Evolutionary conservation across 2,113 vertebrate species (phyloP).

Genomic region (Zosterops lateralis): DNA sequence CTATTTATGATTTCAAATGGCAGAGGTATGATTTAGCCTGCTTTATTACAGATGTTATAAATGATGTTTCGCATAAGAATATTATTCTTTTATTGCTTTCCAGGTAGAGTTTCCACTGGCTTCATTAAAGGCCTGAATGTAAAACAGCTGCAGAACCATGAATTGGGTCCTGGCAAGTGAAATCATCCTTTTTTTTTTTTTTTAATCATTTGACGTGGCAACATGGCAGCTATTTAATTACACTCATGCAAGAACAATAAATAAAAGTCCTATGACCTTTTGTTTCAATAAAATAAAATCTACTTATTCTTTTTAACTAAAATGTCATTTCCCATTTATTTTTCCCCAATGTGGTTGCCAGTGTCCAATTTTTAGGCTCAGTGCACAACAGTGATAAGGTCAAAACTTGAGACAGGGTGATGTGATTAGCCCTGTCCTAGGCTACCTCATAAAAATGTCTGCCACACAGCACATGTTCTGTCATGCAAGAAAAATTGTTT

Average conservation of each 20-base stretch:
- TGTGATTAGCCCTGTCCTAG: slow-evolving; percentile 61
- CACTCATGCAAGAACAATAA: slow-evolving; percentile 48
- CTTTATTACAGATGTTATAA: slow-evolving; percentile 45
- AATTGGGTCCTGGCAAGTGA: neutral
- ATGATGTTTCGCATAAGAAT: slow-evolving; percentile 4
- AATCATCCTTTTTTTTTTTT: neutral
- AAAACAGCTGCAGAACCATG: slow-evolving; percentile 48
- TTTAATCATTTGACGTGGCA: neutral
- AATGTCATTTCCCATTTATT: slow-evolving; percentile 69
- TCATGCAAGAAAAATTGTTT: slow-evolving; percentile 55
- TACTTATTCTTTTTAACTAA: slow-evolving; percentile 54
- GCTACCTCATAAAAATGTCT: slow-evolving; percentile 62
- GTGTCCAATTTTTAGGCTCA: slow-evolving; percentile 69
- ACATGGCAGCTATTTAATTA: slow-evolving; percentile 59
- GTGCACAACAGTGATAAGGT: slow-evolving; percentile 67
- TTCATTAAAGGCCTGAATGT: slow-evolving; percentile 20
- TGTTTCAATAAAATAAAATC: slow-evolving; percentile 50
- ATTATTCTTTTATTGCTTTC: slow-evolving; percentile 30
- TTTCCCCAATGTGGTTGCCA: slow-evolving; percentile 22
- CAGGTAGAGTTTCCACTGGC: slow-evolving; percentile 35
- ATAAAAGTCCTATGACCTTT: slow-evolving; percentile 54
- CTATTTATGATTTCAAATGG: slow-evolving; percentile 36
- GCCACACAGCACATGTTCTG: slow-evolving; percentile 27
- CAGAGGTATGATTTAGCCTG: slow-evolving; percentile 28
- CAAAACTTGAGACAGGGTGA: slow-evolving; percentile 55